These are phyloP conservation scores for Nephotettix cincticeps DNA, from an alignment of 1,140 invertebrate genomes.

Conservation along the genomic window DNA sequence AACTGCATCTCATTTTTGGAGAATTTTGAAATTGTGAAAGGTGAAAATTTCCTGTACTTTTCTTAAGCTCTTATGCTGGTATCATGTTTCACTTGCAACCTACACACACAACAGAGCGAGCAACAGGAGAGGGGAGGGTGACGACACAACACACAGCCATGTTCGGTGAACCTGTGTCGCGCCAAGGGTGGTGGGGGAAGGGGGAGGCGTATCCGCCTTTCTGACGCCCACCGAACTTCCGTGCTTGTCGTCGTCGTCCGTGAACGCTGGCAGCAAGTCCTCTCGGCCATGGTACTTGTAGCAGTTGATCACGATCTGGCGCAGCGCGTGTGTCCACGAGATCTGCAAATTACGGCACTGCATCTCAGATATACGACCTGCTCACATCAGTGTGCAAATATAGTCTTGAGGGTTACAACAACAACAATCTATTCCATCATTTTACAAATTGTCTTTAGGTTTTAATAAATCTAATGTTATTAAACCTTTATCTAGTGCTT, in stretches of 20 bases:
- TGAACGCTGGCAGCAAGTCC: constrained; percentile 92
- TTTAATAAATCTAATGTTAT: too few relatives aligned
- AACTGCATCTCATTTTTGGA: too few relatives aligned
- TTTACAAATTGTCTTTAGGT: too few relatives aligned
- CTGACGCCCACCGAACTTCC: constrained; percentile 59
- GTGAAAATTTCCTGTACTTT: too few relatives aligned
- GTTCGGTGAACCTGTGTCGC: constrained; percentile 13
- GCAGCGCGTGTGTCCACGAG: constrained; percentile 96
- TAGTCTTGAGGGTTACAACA: too few relatives aligned
- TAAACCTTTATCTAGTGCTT: too few relatives aligned
- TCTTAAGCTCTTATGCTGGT: too few relatives aligned
- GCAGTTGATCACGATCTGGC: constrained; percentile 97
- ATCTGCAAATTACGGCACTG: constrained; percentile 63
- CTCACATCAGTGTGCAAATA: neutral
- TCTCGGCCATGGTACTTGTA: constrained; percentile 97
- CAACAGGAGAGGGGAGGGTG: neutral
- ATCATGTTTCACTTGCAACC: too few relatives aligned
- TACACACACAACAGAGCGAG: too few relatives aligned
- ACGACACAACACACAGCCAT: constrained; percentile 9
- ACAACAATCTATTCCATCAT: too few relatives aligned
- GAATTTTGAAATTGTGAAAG: too few relatives aligned
- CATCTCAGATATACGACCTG: constrained; percentile 27
- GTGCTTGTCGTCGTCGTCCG: constrained; percentile 82
- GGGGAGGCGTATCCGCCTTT: constrained; percentile 29
- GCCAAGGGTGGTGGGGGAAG: neutral